Evolutionary conservation across 2,113 vertebrate genomes (phyloP), one percentile per base, ranked within the genome.

Genomic region (Toxotes jaculatrix): DNA sequence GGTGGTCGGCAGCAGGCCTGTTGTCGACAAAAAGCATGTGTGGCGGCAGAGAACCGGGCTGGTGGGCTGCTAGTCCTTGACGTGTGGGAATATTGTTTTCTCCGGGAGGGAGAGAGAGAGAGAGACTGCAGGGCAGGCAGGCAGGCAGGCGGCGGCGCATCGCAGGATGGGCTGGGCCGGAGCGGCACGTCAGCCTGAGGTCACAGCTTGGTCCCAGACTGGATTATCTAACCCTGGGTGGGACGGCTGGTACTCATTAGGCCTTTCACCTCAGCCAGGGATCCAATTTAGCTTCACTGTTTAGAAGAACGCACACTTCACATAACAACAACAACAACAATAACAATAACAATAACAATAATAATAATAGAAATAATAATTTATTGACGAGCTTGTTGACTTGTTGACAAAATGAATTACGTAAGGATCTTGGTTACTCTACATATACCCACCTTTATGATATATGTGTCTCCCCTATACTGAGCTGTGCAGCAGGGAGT

Each of bases 151-250:
- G 77, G 83, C 77, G 62, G 77, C 0, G 79, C 85, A 57, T 70
- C 74, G 76, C 70, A 5, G 68, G 84, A 85, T 77, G 88, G 87
- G 88, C 85, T 9, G 89, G 84, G 72, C 77, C 43, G 63, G n/a
- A 60, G 77, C 51, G 23, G 14, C 13, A 45, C 92, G 92, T 93
- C 92, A 91, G 67, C 60, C 84, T 87, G 89, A 93, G 82, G 79
- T 91, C 90, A 90, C 84, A 21, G 73, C 27, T 4, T 7, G 76
- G 42, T 76, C 84, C 81, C 75, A 74, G 51, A 67, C 90, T 5
- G 75, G 87, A 72, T 87, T 84, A 90, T 84, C 81, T 86, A 84
- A 90, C 40, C 47, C 47, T 4, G 87, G 69, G 65, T 42, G 75
- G 80, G 83, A 83, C 79, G 14, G 31, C n/a, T 51, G 70, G 8